phyloP scores from a whole-genome alignment of 2,888 invertebrate species.

The Drosophila quinaria region DNA sequence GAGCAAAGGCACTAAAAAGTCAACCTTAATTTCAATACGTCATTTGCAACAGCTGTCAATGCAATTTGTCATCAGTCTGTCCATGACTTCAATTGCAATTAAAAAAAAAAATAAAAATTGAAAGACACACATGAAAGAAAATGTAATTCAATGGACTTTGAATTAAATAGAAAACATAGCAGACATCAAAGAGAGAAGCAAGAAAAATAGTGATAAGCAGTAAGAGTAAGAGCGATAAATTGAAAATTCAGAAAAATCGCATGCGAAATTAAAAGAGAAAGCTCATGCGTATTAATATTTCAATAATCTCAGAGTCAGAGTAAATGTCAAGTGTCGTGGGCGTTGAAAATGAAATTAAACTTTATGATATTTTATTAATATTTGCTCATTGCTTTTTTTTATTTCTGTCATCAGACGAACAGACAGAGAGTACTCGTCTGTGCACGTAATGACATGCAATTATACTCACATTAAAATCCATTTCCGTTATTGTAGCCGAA shows the following conservation, averaged over 20 bases:
- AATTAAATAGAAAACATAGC: constrained; percentile 49
- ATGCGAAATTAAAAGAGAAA: constrained; percentile 37
- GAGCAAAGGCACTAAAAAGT: too few species aligned
- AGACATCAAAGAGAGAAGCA: neutral
- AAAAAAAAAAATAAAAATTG: constrained; percentile 29
- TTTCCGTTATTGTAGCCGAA: constrained; percentile 68
- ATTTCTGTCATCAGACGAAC: neutral
- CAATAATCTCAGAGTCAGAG: constrained; percentile 26
- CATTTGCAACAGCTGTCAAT: constrained; percentile 12
- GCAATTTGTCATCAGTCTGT: constrained; percentile 1
- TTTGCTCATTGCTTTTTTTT: constrained; percentile 40
- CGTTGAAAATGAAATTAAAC: constrained; percentile 49
- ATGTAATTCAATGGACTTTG: constrained; percentile 55
- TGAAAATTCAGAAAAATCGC: constrained; percentile 2
- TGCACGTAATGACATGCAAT: constrained; percentile 70
- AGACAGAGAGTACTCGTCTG: constrained; percentile 1
- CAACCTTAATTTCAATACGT: constrained; percentile 18
- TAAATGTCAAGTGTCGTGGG: constrained; percentile 35
- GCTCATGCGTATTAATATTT: constrained; percentile 38
- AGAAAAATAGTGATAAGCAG: neutral
- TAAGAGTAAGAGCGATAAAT: neutral
- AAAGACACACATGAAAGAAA: constrained; percentile 31
- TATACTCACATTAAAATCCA: constrained; percentile 76
- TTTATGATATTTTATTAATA: constrained; percentile 66
- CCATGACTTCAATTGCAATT: constrained; percentile 30